Evolutionary conservation across 2,797 vertebrate species (phyloP), one percentile per base, ranked within the genome.

Genomic region (Typhlichthys subterraneus): DNA sequence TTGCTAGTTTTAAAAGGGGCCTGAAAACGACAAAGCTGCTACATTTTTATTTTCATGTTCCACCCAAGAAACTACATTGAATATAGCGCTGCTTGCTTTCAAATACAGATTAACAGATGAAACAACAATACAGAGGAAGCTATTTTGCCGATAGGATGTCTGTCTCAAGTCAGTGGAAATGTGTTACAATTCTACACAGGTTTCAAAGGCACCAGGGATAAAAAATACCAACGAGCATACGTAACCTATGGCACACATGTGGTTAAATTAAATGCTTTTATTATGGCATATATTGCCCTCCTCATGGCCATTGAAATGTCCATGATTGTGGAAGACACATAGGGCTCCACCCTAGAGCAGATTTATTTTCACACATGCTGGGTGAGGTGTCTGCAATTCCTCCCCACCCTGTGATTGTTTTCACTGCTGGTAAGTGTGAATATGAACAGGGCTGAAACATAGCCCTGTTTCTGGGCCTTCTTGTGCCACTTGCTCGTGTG

Each of bases 281-380:
- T 87, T 89, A 86, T 84, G 85, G 76, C 12, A 59, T 74, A 76
- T 63, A 55, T 70, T 79, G 79, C 73, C 70, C 72, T 87, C 67
- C 61, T 72, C 60, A 64, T 88, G 87, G 76, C 72, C 77, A 81
- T 84, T 87, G 83, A 90, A 84, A 85, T 91, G 82, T 92, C 89
- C 89, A 88, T 87, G 85, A 91, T 90, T 86, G 80, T 75, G 69
- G 75, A 91, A 86, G 89, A 92, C 86, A 88, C 87, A 82, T 82
- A 79, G 78, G 76, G 88, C 89, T 90, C 90, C 91, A 81, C 90
- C 91, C 90, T 88, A 57, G 73, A 86, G 82, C 82, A 83, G 84
- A 90, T 93, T 91, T 92, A 91, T 93, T 92, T 92, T 93, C 91
- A 92, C 90, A 93, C 89, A 89, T 91, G 89, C 86, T 84, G 90